Conservation (phyloP, 2,888 invertebrate species). For the Parochlus steinenii region DNA sequence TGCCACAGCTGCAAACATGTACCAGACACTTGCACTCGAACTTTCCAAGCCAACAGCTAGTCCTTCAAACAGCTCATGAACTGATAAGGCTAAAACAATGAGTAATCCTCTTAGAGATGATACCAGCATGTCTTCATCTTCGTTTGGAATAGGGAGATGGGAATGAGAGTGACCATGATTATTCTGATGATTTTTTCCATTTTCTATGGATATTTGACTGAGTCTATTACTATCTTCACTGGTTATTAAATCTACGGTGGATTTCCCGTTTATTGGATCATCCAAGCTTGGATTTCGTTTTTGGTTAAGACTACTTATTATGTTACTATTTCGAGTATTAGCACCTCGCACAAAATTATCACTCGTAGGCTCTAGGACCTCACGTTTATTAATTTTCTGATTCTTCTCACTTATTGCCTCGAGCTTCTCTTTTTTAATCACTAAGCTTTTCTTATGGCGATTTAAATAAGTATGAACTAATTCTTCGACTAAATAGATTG, state of each 20-base stretch:
- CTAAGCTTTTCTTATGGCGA: constrained; percentile 28
- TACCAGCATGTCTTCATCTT: constrained; percentile 27
- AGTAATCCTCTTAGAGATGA: constrained; percentile 37
- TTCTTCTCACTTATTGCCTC: neutral
- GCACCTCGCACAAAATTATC: constrained; percentile 8
- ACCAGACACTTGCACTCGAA: constrained; percentile 37
- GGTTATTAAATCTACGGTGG: neutral
- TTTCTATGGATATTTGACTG: neutral
- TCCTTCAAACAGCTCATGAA: constrained; percentile 53
- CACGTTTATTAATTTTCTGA: neutral
- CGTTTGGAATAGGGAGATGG: constrained; percentile 16
- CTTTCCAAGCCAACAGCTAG: constrained; percentile 47
- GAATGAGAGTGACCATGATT: constrained; percentile 15
- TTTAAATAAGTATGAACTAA: constrained; percentile 53
- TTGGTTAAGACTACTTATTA: no score
- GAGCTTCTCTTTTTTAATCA: neutral
- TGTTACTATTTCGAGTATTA: constrained; percentile 4
- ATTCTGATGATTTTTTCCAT: no score
- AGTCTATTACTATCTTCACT: neutral
- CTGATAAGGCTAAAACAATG: constrained; percentile 46
- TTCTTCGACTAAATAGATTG: constrained; percentile 67
- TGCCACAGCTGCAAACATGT: constrained; percentile 40
- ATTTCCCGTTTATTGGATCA: neutral
- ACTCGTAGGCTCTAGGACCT: neutral
- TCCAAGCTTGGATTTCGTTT: no score